Evolutionary conservation across 2,113 vertebrate genomes (phyloP).

Genomic region (Ranitomeya imitator): DNA sequence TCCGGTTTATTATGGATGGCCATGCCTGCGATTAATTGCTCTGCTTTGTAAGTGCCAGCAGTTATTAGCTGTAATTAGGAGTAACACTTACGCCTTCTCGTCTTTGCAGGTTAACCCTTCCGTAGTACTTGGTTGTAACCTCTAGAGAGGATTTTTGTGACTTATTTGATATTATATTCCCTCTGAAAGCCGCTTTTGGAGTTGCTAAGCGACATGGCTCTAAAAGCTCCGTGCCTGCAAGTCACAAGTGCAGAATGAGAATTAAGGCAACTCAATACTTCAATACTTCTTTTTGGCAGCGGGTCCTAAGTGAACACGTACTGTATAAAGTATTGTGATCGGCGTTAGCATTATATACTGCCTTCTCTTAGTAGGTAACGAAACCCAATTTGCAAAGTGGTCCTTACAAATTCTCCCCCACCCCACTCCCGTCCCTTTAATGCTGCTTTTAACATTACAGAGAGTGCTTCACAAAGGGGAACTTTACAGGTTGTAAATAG

Average conservation of each 20-base stretch:
- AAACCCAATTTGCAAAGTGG: background rate
- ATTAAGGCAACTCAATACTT: constrained; percentile 19
- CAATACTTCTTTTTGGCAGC: background rate
- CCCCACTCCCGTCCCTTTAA: background rate
- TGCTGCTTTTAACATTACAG: background rate
- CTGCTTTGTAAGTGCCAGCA: background rate
- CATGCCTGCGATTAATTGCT: constrained; percentile 22
- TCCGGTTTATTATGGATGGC: background rate
- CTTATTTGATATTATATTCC: constrained; percentile 32
- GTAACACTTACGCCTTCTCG: background rate
- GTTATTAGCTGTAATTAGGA: constrained; percentile 26
- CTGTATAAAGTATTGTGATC: constrained; percentile 23
- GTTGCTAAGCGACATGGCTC: constrained; percentile 33
- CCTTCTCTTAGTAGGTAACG: background rate
- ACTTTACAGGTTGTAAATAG: background rate
- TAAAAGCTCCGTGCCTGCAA: background rate
- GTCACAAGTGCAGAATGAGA: constrained; percentile 27
- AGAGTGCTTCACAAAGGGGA: background rate
- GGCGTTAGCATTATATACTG: background rate
- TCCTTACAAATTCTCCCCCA: background rate
- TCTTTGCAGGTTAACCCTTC: constrained; percentile 19
- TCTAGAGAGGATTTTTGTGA: constrained; percentile 13
- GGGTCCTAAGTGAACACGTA: background rate
- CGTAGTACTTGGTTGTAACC: background rate
- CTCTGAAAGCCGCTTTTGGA: background rate